A percentile compares a stretch with the other conserved stretches of the same genome.
These are phyloP conservation scores for Leptopilina boulardi DNA, from an alignment of 1,140 invertebrate species.

Conservation along the genomic window DNA sequence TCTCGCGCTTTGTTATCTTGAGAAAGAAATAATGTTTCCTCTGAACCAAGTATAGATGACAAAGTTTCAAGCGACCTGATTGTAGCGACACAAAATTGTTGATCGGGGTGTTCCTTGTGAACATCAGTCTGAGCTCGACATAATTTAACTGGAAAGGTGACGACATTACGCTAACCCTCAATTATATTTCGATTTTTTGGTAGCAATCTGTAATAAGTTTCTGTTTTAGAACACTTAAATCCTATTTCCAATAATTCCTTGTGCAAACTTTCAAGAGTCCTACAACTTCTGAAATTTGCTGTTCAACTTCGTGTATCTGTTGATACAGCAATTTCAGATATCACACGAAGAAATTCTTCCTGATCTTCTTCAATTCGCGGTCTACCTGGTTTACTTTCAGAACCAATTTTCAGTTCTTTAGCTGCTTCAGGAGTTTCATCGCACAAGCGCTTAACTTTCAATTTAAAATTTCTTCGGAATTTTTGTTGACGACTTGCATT, in stretches of 20 bases:
- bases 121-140: slow-evolving; percentile 5
- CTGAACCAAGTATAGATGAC: slow-evolving; percentile 53
- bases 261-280: slow-evolving; percentile 44
- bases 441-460: not conserved
- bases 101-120: slow-evolving; percentile 35
- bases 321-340: slow-evolving; percentile 43
- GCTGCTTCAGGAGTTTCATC: not conserved
- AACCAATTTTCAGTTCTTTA: slow-evolving; percentile 5
- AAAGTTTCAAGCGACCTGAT: slow-evolving; percentile 35
- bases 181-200: slow-evolving; percentile 34
- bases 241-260: slow-evolving; percentile 34
- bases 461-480: not conserved
- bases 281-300: slow-evolving; percentile 38
- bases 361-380: slow-evolving; percentile 44
- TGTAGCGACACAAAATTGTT: slow-evolving; percentile 19
- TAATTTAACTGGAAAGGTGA: slow-evolving; percentile 35
- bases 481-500: not conserved
- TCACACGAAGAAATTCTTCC: slow-evolving; percentile 37
- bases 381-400: slow-evolving; percentile 18
- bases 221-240: slow-evolving; percentile 34
- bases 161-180: slow-evolving; percentile 34
- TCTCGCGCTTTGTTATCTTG: slow-evolving; percentile 72
- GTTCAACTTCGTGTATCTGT: slow-evolving; percentile 44
- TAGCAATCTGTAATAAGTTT: slow-evolving; percentile 35
- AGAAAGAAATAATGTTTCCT: slow-evolving; percentile 54